Conservation (phyloP, 53 echinoderm and acorn worm genomes). For the Stichopus horrens region DNA sequence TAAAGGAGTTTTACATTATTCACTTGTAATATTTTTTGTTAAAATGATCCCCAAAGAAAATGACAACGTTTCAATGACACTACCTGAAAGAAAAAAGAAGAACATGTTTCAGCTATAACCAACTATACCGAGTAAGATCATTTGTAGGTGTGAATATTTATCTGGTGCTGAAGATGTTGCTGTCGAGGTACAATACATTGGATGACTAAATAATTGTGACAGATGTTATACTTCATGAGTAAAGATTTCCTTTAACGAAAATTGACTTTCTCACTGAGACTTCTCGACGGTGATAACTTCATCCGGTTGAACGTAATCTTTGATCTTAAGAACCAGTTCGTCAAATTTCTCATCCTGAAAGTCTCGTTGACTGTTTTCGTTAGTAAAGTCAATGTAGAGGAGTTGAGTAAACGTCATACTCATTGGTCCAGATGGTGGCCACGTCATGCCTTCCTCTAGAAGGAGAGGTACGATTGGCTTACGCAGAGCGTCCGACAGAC, state of each 20-base stretch:
- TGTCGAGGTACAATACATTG: neutral
- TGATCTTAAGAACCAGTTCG: slow-evolving; percentile 70
- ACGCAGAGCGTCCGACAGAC: slow-evolving; percentile 83
- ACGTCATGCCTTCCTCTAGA: slow-evolving; percentile 67
- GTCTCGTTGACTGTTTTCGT: slow-evolving; percentile 59
- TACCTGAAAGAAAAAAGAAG: no score
- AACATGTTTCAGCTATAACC: no score
- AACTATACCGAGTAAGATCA: no score
- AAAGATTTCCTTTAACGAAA: no score
- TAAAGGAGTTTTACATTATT: no score
- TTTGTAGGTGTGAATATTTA: no score
- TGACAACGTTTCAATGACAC: no score
- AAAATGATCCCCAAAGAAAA: no score
- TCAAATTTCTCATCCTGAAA: slow-evolving; percentile 82
- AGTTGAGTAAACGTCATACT: slow-evolving; percentile 90
- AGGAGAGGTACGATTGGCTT: slow-evolving; percentile 84
- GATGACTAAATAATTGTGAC: no score
- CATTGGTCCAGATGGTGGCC: slow-evolving; percentile 96
- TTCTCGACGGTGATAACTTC: neutral
- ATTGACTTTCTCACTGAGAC: no score
- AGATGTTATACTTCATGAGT: no score
- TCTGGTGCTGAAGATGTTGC: neutral
- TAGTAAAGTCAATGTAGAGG: slow-evolving; percentile 91
- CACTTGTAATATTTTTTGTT: no score
- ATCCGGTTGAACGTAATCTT: slow-evolving; percentile 57